Conservation (phyloP, 2,888 invertebrate species). For the Hylaea fasciaria region DNA sequence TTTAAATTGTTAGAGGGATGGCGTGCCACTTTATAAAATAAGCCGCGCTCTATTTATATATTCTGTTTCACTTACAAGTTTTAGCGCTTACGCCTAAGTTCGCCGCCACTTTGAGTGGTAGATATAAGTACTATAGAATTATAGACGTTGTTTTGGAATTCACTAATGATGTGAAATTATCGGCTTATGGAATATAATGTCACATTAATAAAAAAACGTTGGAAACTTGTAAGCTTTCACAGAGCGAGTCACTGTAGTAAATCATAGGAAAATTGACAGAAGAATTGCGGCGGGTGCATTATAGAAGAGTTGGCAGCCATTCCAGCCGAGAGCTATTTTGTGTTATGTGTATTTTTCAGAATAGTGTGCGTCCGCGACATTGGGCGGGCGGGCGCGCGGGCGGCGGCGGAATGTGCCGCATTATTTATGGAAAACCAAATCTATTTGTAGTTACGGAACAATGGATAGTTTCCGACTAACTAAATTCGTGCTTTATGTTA, state of each 20-base stretch:
- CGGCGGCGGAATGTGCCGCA: slow-evolving; percentile 30
- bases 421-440: slow-evolving; percentile 34
- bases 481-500: not conserved
- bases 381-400: slow-evolving; percentile 22
- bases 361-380: slow-evolving; percentile 18
- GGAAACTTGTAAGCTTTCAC: not conserved
- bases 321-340: slow-evolving; percentile 14
- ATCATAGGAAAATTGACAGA: slow-evolving; percentile 25
- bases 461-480: slow-evolving; percentile 12
- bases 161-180: slow-evolving; percentile 2
- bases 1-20: not conserved
- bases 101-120: slow-evolving; percentile 2
- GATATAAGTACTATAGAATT: no score
- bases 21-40: slow-evolving; percentile 15
- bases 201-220: slow-evolving; percentile 10
- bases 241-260: slow-evolving; percentile 13
- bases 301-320: slow-evolving; percentile 25
- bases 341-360: slow-evolving; percentile 30
- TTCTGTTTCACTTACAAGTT: slow-evolving; percentile 13
- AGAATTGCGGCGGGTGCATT: slow-evolving; percentile 11
- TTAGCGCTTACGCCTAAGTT: slow-evolving; percentile 11
- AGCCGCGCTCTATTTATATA: slow-evolving; percentile 15
- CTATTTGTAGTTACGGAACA: slow-evolving; percentile 32
- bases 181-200: not conserved
- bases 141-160: not conserved